Evolutionary conservation across 2,113 vertebrate genomes (phyloP).

Genomic region (Lampris megalopsis): DNA sequence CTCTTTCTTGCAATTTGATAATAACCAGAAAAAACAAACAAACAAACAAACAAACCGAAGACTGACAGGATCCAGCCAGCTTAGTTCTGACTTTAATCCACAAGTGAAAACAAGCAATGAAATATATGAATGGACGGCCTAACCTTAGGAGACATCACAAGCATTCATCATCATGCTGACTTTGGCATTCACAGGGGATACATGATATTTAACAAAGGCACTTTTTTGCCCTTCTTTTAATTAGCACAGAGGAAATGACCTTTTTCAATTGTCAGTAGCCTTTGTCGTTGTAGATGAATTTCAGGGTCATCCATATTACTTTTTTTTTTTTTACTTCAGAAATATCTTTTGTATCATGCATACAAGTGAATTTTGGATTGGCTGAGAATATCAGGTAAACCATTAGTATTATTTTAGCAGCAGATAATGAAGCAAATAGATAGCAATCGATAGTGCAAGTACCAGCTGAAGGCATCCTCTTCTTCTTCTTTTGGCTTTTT

Average conservation of each 20-base stretch:
- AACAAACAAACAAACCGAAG: slow-evolving; percentile 8
- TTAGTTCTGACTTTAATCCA: slow-evolving; percentile 36
- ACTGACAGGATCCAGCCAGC: slow-evolving; percentile 28
- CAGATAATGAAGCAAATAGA: too few species aligned
- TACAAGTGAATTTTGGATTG: too few species aligned
- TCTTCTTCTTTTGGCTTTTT: too few species aligned
- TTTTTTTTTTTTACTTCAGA: not conserved
- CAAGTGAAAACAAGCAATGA: slow-evolving; percentile 22
- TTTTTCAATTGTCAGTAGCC: slow-evolving; percentile 60
- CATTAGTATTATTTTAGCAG: too few species aligned
- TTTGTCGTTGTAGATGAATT: slow-evolving; percentile 26
- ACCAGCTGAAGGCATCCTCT: too few species aligned
- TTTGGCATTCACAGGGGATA: slow-evolving; percentile 61
- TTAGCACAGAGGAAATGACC: slow-evolving; percentile 71
- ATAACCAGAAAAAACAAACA: slow-evolving; percentile 14
- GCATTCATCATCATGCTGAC: slow-evolving; percentile 69
- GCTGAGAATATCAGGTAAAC: too few species aligned
- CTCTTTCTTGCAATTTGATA: slow-evolving; percentile 47
- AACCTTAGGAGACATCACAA: slow-evolving; percentile 62
- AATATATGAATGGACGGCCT: slow-evolving; percentile 29
- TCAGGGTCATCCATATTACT: slow-evolving; percentile 8
- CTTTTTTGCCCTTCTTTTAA: slow-evolving; percentile 49
- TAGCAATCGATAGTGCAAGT: too few species aligned
- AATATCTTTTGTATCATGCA: too few species aligned
- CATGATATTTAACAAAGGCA: slow-evolving; percentile 73